phyloP scores from a whole-genome alignment of 2,888 invertebrate genomes.

The Megastigmus dorsalis region DNA sequence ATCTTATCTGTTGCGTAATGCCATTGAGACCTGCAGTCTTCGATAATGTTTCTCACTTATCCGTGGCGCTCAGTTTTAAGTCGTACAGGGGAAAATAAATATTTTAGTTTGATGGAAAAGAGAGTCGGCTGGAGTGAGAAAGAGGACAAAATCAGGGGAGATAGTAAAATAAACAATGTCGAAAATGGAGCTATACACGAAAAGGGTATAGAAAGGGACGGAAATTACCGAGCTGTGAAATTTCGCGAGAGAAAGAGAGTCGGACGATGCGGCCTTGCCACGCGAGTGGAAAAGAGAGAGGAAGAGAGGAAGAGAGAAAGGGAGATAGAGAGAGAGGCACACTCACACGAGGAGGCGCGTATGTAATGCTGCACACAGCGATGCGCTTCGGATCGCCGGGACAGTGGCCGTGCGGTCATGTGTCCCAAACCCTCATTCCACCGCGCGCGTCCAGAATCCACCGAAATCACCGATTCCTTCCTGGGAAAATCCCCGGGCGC shows the following conservation, averaged over 20 bases:
- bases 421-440: slow-evolving; percentile 27
- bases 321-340: neutral
- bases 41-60: too few relatives aligned
- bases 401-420: neutral
- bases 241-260: neutral
- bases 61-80: too few relatives aligned
- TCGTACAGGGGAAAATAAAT: too few relatives aligned
- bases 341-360: neutral
- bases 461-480: slow-evolving; percentile 53
- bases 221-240: slow-evolving; percentile 41
- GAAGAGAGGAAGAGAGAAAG: neutral
- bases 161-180: slow-evolving; percentile 22
- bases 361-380: neutral
- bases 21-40: too few relatives aligned
- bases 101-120: too few relatives aligned
- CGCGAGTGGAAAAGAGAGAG: too few relatives aligned
- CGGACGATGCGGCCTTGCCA: too few relatives aligned
- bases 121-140: neutral
- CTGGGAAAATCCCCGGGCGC: slow-evolving; percentile 45
- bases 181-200: neutral
- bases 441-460: slow-evolving; percentile 19
- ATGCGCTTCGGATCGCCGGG: neutral
- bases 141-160: neutral
- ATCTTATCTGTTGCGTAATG: too few relatives aligned
- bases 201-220: neutral